Conservation (phyloP, 2,797 vertebrate species). For the Dryobates pubescens region DNA sequence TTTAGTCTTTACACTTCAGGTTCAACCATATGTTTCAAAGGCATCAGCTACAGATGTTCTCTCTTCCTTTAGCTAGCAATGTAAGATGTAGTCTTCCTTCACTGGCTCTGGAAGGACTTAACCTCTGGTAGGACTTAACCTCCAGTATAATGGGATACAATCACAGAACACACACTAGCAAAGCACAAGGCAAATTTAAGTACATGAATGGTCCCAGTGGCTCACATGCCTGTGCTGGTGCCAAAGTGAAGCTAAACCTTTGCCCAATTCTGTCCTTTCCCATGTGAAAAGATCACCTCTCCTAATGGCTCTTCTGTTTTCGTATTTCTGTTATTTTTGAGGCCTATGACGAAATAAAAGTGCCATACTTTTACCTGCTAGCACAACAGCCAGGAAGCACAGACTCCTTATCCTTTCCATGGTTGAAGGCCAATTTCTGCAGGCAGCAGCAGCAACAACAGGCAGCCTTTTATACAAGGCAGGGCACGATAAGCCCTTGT, state of each 20-base stretch:
- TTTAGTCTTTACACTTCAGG: background rate
- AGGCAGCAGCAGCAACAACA: no score
- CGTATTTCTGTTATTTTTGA: background rate
- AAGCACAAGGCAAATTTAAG: background rate
- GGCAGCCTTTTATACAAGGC: constrained; percentile 9
- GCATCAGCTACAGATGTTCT: background rate
- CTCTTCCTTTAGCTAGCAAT: background rate
- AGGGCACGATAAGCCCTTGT: background rate
- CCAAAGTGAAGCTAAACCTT: background rate
- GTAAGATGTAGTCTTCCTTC: background rate
- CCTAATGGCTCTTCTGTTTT: background rate
- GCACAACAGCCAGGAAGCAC: background rate
- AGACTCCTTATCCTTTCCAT: background rate
- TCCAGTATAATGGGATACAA: background rate
- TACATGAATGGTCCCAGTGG: background rate
- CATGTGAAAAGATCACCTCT: rapidly evolving
- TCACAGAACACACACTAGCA: background rate
- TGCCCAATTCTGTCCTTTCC: background rate
- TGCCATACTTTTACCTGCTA: background rate
- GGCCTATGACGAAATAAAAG: background rate
- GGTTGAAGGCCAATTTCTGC: background rate
- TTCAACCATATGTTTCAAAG: background rate
- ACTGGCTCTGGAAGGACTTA: background rate
- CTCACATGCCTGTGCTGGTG: background rate
- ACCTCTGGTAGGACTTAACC: background rate